These are phyloP conservation scores for Latrodectus elegans DNA, from an alignment of 2,888 invertebrate genomes.

Conservation along the genomic window DNA sequence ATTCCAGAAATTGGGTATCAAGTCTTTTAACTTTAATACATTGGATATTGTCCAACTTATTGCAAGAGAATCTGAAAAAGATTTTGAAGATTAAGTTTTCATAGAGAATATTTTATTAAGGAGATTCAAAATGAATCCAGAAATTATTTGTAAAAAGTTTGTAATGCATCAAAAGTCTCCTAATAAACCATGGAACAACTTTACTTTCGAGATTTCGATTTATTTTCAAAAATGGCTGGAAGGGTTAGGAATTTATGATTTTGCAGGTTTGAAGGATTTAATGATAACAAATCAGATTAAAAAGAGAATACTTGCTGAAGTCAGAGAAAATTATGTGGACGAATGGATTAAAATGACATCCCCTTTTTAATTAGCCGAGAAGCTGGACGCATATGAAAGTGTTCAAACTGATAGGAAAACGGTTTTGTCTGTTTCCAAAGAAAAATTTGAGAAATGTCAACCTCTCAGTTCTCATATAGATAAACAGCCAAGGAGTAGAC, in stretches of 20 bases:
- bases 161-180: not conserved
- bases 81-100: not conserved
- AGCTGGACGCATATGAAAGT: not conserved
- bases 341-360: not conserved
- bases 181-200: not conserved
- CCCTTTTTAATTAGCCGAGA: not conserved
- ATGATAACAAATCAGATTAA: not conserved
- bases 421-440: too few relatives aligned
- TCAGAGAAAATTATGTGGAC: not conserved
- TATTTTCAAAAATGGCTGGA: not conserved
- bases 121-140: not conserved
- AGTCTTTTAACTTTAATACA: too few relatives aligned
- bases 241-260: not conserved
- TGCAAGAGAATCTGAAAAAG: not conserved
- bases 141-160: not conserved
- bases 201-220: too few relatives aligned
- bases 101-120: not conserved
- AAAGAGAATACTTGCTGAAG: not conserved
- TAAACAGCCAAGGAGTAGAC: not conserved
- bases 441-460: too few relatives aligned
- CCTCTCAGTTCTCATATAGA: not conserved
- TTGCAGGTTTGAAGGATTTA: too few relatives aligned
- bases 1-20: too few relatives aligned
- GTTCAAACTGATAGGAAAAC: too few relatives aligned
- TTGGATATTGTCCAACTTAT: not conserved